Base-by-base conservation (phyloP, 2,113 vertebrate species). In the Leuciscus idus region DNA sequence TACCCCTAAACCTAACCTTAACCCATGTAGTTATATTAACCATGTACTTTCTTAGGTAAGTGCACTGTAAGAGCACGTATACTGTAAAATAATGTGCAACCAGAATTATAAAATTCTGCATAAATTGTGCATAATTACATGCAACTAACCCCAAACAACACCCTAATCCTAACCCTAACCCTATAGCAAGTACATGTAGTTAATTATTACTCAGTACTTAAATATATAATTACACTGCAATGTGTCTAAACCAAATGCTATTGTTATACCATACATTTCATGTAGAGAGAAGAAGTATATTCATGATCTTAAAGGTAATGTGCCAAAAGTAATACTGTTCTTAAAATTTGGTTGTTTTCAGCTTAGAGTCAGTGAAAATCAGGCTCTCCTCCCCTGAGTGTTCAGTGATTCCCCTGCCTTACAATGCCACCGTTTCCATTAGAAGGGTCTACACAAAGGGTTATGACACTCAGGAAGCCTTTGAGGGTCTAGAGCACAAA, bases 401-500 rank as follows among this genome's bases (percentile, higher is more conserved):
- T 83, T 87, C 72, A 83, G 15, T 87, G 70, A 43, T 75, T 87
- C 59, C 17, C 19, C 30, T 46, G 66, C 72, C 10, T 62, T 80
- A 93, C 90, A 90, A 89, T 87, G 90, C 76, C 72, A 90, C 91
- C 89, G 91, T 85, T 88, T 88, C 88, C 92, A 94, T 93, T 90
- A 91, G 74, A 52, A 92, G 92, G 92, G 90, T 87, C 9, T 90
- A 90, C 91, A 92, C 91, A 94, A 93, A 93, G 92, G 52, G 48
- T 89, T 81, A 86, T 80, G 93, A 92, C 90, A 93, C 92, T 91
- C 84, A 33, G 83, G 78, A 86, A 50, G 77, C 66, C 39, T 85
- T 57, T 73, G 76, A 89, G 86, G 86, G 81, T 80, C 43, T 43
- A 68, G 50, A 55, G 66, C 46, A 77, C 90, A 92, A 94, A 95